These are phyloP conservation scores for Amblyopsis hoosieri DNA, from an alignment of 2,797 vertebrate genomes.

Conservation along the genomic window DNA sequence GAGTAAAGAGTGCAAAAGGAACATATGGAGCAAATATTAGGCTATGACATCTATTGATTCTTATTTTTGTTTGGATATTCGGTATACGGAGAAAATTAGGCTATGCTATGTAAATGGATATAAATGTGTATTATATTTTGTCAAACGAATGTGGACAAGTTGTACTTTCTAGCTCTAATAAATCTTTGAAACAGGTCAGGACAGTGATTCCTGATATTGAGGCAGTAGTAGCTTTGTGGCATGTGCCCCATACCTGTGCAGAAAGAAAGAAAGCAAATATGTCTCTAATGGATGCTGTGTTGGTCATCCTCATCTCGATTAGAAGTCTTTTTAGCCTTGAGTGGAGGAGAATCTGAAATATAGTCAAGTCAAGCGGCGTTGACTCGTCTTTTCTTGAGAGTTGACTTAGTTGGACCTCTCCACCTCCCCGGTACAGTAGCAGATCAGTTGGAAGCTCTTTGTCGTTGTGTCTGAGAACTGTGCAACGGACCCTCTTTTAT, in stretches of 20 bases:
- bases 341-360: conserved; percentile 32
- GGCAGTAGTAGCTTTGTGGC: not conserved
- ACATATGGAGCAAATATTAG: no score
- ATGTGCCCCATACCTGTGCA: conserved; percentile 63
- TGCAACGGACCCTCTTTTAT: conserved; percentile 58
- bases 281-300: conserved; percentile 24
- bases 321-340: not conserved
- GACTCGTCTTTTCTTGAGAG: conserved; percentile 16
- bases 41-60: no score
- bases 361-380: conserved; percentile 27
- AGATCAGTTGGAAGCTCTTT: conserved; percentile 58
- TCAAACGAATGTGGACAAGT: no score
- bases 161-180: conserved; percentile 39
- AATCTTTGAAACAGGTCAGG: not conserved
- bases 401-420: conserved; percentile 24
- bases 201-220: not conserved
- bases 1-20: no score
- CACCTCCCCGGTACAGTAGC: conserved; percentile 42
- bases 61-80: no score
- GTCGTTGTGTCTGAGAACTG: conserved; percentile 50
- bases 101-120: no score
- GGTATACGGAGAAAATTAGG: no score
- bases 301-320: conserved; percentile 45
- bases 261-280: conserved; percentile 55
- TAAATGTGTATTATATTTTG: no score